phyloP scores from a whole-genome alignment of 2,888 invertebrate genomes.

The Parasteatoda lunata region DNA sequence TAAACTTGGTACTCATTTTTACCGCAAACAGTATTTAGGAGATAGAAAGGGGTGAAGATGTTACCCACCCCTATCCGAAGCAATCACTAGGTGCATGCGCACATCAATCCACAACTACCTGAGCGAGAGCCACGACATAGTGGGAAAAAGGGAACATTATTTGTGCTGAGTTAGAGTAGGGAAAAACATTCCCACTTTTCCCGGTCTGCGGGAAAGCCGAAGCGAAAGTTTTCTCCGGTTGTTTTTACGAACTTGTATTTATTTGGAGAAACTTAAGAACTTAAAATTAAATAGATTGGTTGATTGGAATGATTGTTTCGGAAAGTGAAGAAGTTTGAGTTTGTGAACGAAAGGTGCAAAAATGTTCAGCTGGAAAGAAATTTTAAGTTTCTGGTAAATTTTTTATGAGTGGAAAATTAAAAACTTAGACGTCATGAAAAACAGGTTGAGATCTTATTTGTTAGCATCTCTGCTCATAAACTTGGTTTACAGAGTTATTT shows the following conservation, averaged over 20 bases:
- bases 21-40: conserved; percentile 2
- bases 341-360: too few species aligned
- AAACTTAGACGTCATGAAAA: background rate
- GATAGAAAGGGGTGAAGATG: background rate
- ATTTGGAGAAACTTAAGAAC: too few species aligned
- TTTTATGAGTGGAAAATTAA: background rate
- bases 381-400: background rate
- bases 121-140: conserved; percentile 49
- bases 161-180: conserved; percentile 36
- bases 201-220: conserved; percentile 19
- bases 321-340: too few species aligned
- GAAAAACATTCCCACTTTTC: conserved; percentile 18
- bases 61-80: background rate
- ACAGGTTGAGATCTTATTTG: background rate
- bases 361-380: background rate
- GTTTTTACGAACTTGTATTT: background rate
- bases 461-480: conserved; percentile 2
- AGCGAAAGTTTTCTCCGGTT: conserved; percentile 23
- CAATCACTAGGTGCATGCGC: conserved; percentile 39
- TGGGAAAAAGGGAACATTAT: conserved; percentile 34
- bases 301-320: too few species aligned
- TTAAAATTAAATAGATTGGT: too few species aligned
- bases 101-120: conserved; percentile 61
- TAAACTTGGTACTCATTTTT: background rate
- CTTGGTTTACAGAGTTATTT: background rate